Conservation (phyloP, 2,113 vertebrate genomes). For the Dasypus novemcinctus region DNA sequence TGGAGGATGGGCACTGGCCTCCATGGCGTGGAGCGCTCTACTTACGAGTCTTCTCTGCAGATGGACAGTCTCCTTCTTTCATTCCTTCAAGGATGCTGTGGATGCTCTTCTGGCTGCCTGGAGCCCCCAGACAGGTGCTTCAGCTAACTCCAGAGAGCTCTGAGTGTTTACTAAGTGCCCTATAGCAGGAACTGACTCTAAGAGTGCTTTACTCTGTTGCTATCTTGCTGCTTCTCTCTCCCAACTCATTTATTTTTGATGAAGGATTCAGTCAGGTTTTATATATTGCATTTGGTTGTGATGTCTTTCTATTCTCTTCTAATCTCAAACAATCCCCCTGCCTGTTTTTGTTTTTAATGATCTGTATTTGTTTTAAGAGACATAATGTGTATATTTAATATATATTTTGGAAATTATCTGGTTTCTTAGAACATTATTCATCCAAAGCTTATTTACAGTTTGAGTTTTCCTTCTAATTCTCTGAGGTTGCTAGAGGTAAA, state of each 20-base stretch:
- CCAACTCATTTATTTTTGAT: not conserved
- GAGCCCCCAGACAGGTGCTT: too few species aligned
- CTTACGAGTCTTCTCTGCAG: too few species aligned
- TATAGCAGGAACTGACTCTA: too few species aligned
- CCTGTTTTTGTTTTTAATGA: not conserved
- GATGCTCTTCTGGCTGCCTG: too few species aligned
- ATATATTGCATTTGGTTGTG: not conserved
- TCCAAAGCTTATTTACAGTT: constrained; percentile 17
- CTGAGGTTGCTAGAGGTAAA: not conserved
- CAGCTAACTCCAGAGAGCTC: too few species aligned
- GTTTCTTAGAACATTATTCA: constrained; percentile 3
- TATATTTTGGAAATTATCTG: not conserved
- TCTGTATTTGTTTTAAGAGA: constrained; percentile 23
- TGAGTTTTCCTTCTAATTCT: constrained; percentile 39
- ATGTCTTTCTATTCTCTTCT: not conserved
- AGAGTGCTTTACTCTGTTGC: too few species aligned
- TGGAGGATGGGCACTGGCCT: too few species aligned
- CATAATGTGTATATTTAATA: not conserved
- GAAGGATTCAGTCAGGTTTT: not conserved
- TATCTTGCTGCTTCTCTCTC: too few species aligned
- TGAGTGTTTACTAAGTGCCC: too few species aligned
- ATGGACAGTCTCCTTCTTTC: too few species aligned
- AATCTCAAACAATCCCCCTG: not conserved
- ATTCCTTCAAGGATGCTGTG: too few species aligned
- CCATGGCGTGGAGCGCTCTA: too few species aligned